phyloP scores from a whole-genome alignment of 2,113 vertebrate genomes.

The Coracopsis vasa region DNA sequence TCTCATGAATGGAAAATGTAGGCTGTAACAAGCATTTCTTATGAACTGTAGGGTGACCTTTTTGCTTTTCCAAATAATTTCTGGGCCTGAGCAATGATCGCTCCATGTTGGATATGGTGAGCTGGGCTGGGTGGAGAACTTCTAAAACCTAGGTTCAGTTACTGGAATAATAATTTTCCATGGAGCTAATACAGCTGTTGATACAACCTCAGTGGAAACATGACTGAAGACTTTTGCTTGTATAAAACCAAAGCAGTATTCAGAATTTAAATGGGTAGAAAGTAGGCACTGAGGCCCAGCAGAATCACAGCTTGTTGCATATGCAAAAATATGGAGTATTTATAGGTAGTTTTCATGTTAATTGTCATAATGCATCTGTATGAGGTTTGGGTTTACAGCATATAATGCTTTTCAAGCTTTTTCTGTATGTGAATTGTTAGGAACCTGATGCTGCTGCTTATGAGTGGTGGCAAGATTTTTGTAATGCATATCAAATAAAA shows the following conservation, averaged over 20 bases:
- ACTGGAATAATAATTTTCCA: slow-evolving; percentile 54
- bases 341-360: background rate
- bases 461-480: background rate
- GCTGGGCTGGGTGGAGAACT: slow-evolving; percentile 36
- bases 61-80: background rate
- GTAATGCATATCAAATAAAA: background rate
- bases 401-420: background rate
- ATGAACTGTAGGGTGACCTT: background rate
- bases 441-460: background rate
- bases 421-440: background rate
- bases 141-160: slow-evolving; percentile 16
- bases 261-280: background rate
- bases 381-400: background rate
- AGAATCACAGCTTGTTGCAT: background rate
- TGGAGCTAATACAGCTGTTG: background rate
- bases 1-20: background rate
- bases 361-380: background rate
- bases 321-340: background rate
- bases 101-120: background rate
- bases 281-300: background rate
- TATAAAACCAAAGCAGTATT: background rate
- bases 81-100: background rate
- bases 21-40: background rate
- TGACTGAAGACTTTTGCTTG: background rate
- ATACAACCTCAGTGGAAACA: slow-evolving; percentile 40